These are phyloP conservation scores for Malurus melanocephalus DNA, from an alignment of 2,113 vertebrate genomes.

Conservation along the genomic window DNA sequence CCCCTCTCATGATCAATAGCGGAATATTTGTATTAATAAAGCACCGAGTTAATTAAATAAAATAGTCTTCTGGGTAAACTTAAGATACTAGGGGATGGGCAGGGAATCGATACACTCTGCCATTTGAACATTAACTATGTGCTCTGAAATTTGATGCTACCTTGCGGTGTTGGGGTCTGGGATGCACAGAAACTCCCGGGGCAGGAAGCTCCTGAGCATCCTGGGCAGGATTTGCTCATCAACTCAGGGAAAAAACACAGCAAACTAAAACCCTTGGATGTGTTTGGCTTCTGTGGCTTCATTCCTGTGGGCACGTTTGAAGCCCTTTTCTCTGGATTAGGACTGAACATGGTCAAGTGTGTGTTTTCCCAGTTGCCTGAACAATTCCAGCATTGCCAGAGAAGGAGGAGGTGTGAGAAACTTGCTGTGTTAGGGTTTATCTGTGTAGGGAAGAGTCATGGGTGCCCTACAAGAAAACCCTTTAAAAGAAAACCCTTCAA, in stretches of 20 bases:
- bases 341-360: background rate
- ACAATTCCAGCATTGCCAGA: background rate
- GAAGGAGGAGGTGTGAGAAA: accelerated
- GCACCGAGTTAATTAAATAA: conserved; percentile 94
- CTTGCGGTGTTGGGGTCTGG: conserved; percentile 36
- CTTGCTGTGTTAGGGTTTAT: background rate
- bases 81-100: conserved; percentile 81
- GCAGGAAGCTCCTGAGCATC: background rate
- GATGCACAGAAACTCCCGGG: background rate
- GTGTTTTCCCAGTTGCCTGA: background rate
- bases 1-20: conserved; percentile 91
- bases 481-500: too few relatives aligned
- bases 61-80: conserved; percentile 83
- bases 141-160: conserved; percentile 75
- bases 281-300: background rate
- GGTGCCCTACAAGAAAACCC: background rate
- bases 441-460: too few relatives aligned
- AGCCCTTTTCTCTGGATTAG: background rate
- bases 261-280: background rate
- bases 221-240: background rate
- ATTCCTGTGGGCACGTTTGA: background rate
- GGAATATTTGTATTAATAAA: conserved; percentile 99
- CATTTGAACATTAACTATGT: conserved; percentile 77
- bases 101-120: conserved; percentile 74
- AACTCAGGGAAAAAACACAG: background rate